Percentiles rank a stretch among this genome's conserved stretches.
phyloP scores from a whole-genome alignment of 2,113 vertebrate species.

The human region DNA sequence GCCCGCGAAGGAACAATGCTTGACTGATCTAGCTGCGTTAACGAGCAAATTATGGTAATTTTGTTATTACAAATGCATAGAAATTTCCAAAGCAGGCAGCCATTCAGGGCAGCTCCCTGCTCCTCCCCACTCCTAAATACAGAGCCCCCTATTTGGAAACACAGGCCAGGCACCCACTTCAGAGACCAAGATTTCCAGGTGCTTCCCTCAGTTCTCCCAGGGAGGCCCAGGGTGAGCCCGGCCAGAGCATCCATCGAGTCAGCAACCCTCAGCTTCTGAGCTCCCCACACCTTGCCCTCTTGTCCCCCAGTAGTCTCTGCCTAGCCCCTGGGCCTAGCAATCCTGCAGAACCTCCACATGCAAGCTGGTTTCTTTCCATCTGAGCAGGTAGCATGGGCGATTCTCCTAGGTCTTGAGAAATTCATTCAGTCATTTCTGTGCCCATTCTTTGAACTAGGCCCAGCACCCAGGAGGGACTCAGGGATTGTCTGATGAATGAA shows the following conservation, averaged over 20 bases:
- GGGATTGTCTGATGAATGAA: neutral
- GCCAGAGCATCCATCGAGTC: neutral
- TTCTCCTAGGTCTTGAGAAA: neutral
- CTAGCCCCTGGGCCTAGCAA: neutral
- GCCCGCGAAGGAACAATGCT: conserved; percentile 87
- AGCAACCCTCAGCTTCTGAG: neutral
- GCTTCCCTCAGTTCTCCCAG: neutral
- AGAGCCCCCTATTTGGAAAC: conserved; percentile 84
- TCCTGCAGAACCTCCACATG: neutral
- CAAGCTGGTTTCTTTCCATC: neutral
- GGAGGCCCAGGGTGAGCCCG: neutral
- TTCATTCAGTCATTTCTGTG: neutral
- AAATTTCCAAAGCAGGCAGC: conserved; percentile 89
- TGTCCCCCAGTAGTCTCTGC: neutral
- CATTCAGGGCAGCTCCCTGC: conserved; percentile 85
- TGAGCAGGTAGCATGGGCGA: neutral
- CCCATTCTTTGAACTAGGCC: neutral
- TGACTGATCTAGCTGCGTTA: conserved; percentile 91
- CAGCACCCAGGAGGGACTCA: neutral
- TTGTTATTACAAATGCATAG: conserved; percentile 93
- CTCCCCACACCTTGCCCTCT: neutral
- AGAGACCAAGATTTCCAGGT: neutral
- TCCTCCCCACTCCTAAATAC: conserved; percentile 82
- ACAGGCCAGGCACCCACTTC: conserved; percentile 21
- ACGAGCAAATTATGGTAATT: conserved; percentile 93